Evolutionary conservation across 2,113 vertebrate species (phyloP).

Genomic region (Craseonycteris thonglongyai): DNA sequence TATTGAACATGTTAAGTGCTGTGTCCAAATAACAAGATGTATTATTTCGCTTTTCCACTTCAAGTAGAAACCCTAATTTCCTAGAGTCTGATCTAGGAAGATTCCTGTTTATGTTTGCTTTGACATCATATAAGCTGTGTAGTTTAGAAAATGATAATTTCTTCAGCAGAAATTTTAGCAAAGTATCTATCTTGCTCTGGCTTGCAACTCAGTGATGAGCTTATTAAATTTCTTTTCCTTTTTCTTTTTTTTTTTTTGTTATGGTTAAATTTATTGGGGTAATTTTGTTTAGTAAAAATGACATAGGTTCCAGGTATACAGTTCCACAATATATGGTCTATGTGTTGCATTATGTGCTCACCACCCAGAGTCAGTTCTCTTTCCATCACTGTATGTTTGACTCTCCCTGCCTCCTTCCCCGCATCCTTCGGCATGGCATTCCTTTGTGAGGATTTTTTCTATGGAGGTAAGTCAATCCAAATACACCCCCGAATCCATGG

Average conservation of each 20-base stretch:
- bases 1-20: not conserved
- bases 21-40: not conserved
- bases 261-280: too few species aligned
- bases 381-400: too few species aligned
- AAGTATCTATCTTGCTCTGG: not conserved
- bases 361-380: too few species aligned
- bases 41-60: not conserved
- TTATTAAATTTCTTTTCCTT: not conserved
- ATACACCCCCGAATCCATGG: not conserved
- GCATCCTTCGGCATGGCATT: too few species aligned
- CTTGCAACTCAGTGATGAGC: accelerated
- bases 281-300: too few species aligned
- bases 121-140: not conserved
- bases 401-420: too few species aligned
- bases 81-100: not conserved
- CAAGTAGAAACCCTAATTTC: not conserved
- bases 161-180: not conserved
- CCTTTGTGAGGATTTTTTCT: not conserved
- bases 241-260: too few species aligned
- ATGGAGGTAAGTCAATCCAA: not conserved
- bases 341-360: too few species aligned
- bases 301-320: too few species aligned
- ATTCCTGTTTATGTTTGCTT: not conserved
- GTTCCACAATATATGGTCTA: too few species aligned
- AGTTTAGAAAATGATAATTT: not conserved